Base-by-base conservation (phyloP, 2,113 vertebrate species). In the Chrysemys picta region DNA sequence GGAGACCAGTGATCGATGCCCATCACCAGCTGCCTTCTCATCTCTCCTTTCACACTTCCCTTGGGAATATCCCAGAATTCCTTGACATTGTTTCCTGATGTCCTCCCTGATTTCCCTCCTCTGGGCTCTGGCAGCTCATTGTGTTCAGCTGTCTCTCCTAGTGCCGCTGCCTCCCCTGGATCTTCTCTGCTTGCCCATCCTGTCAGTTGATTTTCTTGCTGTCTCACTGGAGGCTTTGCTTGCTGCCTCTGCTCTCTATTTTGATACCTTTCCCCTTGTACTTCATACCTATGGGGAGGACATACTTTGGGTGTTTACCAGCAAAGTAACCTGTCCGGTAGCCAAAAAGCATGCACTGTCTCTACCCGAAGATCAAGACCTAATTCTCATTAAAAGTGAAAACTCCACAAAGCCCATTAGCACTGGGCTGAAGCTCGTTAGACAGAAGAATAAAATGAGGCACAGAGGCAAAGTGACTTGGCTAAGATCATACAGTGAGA, bases 1-100 rank as follows among this genome's bases (percentile, higher is more conserved):
- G 17, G 62, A 80, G 56, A 75, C 93, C 89, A 94, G 95, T 85
- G 90, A 62, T 93, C 92, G 87, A 80, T 81, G 84, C 75, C 85
- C 81, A 82, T 89, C 88, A 86, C 85, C 89, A 97, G 95, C 91
- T 97, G 81, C 94, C 45, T 62, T 88, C 93, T 96, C 5, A 0
- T 85, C 95, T 93, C 93, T 22, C 75, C 85, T 96, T 90, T 80
- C 92, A 56, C 31, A 29, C 5, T 7, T 91, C 96, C 95, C 95
- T 83, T 10, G 96, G 96, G 93, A 89, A 57, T 69, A 57, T 31
- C 56, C 94, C 47, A n/a, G 79, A 82, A 50, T 93, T 53, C 47
- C 22, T 72, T 93, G 76, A 17, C 1, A 1, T 84, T 82, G 80
- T 80, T 94, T 96, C 85, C 88, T 90, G 49, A 52, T 69, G 91